Evolutionary conservation across 2,888 invertebrate genomes (phyloP).

Genomic region (Yponomeuta malinellus): DNA sequence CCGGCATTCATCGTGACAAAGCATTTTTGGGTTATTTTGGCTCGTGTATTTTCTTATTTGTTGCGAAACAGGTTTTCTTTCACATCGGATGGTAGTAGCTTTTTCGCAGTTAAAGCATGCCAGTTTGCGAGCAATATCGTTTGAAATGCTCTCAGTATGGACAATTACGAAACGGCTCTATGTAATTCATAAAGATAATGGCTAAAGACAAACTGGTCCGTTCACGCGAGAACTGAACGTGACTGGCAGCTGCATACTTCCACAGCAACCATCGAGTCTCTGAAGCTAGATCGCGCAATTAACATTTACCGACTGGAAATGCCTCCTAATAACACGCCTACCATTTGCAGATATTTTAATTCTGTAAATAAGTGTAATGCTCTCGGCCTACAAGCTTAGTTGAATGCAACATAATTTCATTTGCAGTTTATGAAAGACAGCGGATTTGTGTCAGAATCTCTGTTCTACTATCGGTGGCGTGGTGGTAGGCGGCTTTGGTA

Average conservation of each 20-base stretch:
- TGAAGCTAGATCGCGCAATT: conserved; percentile 14
- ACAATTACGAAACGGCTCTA: conserved; percentile 19
- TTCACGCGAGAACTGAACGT: conserved; percentile 73
- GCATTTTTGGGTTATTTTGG: conserved; percentile 33
- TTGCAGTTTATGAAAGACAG: not conserved
- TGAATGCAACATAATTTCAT: not conserved
- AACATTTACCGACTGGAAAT: conserved; percentile 14
- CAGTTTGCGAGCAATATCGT: not conserved
- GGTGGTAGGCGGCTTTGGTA: not conserved
- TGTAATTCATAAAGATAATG: conserved; percentile 41
- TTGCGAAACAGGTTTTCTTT: not conserved
- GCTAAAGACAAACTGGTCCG: conserved; percentile 41
- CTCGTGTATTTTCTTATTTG: conserved; percentile 3
- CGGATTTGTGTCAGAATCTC: not conserved
- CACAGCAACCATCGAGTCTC: conserved; percentile 8
- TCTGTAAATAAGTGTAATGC: conserved; percentile 3
- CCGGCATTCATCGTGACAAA: conserved; percentile 47
- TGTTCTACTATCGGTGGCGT: no score
- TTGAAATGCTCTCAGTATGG: conserved; percentile 1
- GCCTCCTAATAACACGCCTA: conserved; percentile 1
- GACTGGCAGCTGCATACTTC: conserved; percentile 36
- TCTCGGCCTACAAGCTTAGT: not conserved
- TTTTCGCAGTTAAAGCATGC: not conserved
- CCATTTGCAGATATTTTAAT: conserved; percentile 7
- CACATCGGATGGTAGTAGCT: not conserved